Percentiles rank a stretch among this genome's conserved stretches.
Conservation (phyloP, 2,113 vertebrate genomes). For the Rissa tridactyla region DNA sequence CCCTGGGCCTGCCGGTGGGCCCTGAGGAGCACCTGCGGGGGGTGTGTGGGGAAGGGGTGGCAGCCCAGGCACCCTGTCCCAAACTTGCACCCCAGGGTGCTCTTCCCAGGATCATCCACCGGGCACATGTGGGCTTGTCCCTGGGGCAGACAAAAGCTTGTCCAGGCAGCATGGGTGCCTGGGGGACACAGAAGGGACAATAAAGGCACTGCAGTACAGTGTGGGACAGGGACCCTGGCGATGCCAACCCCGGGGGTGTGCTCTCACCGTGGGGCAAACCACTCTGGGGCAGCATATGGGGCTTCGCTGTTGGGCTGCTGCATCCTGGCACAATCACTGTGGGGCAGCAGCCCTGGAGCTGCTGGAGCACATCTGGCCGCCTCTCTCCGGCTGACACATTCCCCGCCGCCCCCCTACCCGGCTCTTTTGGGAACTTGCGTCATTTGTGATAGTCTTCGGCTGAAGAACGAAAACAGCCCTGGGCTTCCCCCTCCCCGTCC, state of each 20-base stretch:
- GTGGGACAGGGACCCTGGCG: rapidly evolving
- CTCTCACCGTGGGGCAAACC: not conserved
- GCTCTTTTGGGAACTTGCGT: conserved; percentile 37
- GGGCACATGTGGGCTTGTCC: rapidly evolving
- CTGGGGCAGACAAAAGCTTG: not conserved
- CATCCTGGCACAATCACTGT: too few species aligned
- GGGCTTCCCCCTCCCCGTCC: not conserved
- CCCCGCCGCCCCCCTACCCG: not conserved
- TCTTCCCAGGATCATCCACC: not conserved
- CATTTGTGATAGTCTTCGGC: conserved; percentile 25
- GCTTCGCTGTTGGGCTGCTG: not conserved
- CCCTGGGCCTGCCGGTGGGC: rapidly evolving
- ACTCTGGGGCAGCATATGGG: too few species aligned
- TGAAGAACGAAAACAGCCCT: not conserved
- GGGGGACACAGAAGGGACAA: not conserved
- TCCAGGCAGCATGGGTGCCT: not conserved
- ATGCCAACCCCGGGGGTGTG: rapidly evolving
- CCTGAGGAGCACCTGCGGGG: not conserved
- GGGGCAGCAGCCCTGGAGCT: not conserved
- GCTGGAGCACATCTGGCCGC: not conserved
- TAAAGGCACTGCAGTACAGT: too few species aligned
- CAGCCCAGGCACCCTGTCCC: not conserved
- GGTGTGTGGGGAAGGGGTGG: too few species aligned
- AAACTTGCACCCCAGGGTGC: not conserved
- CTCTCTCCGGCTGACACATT: not conserved